Evolutionary conservation across 1,140 invertebrate genomes (phyloP).

Genomic region (Asbolus verrucosus): DNA sequence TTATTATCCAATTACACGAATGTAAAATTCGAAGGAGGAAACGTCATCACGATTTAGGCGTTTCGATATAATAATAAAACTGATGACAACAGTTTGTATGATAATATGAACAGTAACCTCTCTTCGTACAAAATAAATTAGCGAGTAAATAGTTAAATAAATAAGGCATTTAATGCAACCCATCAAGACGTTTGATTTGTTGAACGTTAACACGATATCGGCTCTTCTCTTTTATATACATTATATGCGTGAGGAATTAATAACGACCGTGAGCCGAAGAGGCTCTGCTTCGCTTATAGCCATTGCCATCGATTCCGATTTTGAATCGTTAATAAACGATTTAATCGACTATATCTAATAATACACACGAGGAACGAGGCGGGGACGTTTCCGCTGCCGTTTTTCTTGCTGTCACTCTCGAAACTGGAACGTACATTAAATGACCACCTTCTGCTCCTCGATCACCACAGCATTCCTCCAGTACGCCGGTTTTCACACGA

Average conservation of each 20-base stretch:
- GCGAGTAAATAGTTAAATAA: slow-evolving; percentile 53
- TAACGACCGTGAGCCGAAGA: slow-evolving; percentile 35
- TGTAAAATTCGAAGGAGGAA: slow-evolving; percentile 27
- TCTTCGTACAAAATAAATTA: slow-evolving; percentile 52
- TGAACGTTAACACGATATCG: slow-evolving; percentile 52
- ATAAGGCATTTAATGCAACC: slow-evolving; percentile 53
- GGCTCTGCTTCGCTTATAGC: slow-evolving; percentile 15
- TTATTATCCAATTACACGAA: slow-evolving; percentile 31
- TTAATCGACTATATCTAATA: too few species aligned
- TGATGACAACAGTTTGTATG: slow-evolving; percentile 51
- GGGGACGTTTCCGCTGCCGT: background rate
- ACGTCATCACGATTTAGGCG: slow-evolving; percentile 39
- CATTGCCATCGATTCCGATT: slow-evolving; percentile 31
- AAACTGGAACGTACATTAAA: too few species aligned
- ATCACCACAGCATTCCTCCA: too few species aligned
- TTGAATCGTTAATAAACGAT: slow-evolving; percentile 25
- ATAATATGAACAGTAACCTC: slow-evolving; percentile 51
- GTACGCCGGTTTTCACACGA: too few species aligned
- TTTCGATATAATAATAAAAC: slow-evolving; percentile 40
- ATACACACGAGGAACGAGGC: background rate
- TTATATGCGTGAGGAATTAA: slow-evolving; percentile 51
- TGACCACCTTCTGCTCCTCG: too few species aligned
- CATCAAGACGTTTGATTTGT: slow-evolving; percentile 53
- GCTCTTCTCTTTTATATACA: slow-evolving; percentile 51
- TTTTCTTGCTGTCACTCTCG: too few species aligned